phyloP scores from a whole-genome alignment of 2,113 vertebrate species.

The Spea multiplicata region DNA sequence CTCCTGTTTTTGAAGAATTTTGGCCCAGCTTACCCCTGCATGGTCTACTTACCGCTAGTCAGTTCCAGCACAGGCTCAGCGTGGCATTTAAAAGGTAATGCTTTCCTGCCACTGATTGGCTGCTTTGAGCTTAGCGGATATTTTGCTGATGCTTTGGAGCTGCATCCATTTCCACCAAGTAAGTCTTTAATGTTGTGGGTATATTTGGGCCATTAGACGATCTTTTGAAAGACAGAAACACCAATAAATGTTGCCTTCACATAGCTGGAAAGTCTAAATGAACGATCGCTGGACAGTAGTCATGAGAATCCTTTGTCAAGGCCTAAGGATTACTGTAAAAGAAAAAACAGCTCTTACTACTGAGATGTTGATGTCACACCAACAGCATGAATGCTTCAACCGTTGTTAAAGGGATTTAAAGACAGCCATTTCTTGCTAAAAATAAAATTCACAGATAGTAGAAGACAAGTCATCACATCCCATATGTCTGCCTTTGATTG shows the following conservation, averaged over 20 bases:
- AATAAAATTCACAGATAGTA: conserved; percentile 24
- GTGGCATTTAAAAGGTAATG: no score
- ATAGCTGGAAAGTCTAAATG: neutral
- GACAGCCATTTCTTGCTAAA: conserved; percentile 30
- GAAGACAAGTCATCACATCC: conserved; percentile 7
- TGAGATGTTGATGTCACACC: conserved; percentile 25
- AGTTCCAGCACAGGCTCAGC: no score
- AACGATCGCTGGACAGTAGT: neutral
- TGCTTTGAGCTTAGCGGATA: no score
- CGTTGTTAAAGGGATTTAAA: conserved; percentile 9
- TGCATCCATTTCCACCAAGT: no score
- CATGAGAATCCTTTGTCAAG: conserved; percentile 19
- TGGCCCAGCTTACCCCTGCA: no score
- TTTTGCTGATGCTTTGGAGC: no score
- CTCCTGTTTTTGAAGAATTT: no score
- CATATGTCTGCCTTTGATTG: conserved; percentile 8
- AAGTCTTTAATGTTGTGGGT: no score
- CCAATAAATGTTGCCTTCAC: neutral
- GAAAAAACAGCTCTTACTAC: conserved; percentile 6
- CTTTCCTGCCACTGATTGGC: no score
- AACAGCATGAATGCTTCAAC: conserved; percentile 6
- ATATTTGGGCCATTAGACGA: no score
- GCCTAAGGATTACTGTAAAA: conserved; percentile 36
- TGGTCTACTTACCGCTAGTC: no score
- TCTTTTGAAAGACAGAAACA: no score